Percentiles rank a stretch among this genome's conserved stretches.
phyloP scores from a whole-genome alignment of 2,888 invertebrate genomes.

The Hermodice carunculata region DNA sequence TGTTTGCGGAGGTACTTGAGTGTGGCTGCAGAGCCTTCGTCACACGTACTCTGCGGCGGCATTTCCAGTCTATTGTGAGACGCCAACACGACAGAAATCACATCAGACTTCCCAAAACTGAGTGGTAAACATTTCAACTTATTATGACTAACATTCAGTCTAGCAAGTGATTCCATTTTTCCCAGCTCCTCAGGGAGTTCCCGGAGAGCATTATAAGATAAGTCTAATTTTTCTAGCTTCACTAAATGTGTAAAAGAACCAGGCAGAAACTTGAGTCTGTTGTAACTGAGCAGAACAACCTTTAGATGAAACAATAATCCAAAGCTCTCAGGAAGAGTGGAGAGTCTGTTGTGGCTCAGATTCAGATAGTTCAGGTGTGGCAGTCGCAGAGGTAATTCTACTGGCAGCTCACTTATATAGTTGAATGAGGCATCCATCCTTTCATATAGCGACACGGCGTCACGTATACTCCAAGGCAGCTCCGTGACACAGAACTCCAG shows the following conservation, averaged over 20 bases:
- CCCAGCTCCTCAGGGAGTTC: slow-evolving; percentile 62
- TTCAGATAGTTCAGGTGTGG: slow-evolving; percentile 66
- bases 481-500: slow-evolving; percentile 60
- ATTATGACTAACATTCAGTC: slow-evolving; percentile 64
- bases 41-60: slow-evolving; percentile 63
- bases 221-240: slow-evolving; percentile 65
- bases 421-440: slow-evolving; percentile 66
- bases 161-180: slow-evolving; percentile 58
- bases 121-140: slow-evolving; percentile 60
- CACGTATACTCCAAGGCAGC: slow-evolving; percentile 62
- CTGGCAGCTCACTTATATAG: slow-evolving; percentile 61
- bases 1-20: slow-evolving; percentile 55
- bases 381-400: slow-evolving; percentile 64
- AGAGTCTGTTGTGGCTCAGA: slow-evolving; percentile 64
- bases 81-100: slow-evolving; percentile 58
- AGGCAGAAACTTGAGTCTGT: slow-evolving; percentile 59
- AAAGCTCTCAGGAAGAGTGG: slow-evolving; percentile 63
- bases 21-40: slow-evolving; percentile 60
- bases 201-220: slow-evolving; percentile 61
- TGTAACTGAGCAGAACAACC: slow-evolving; percentile 59
- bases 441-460: slow-evolving; percentile 67
- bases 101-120: slow-evolving; percentile 56
- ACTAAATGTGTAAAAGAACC: slow-evolving; percentile 58
- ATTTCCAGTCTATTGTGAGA: slow-evolving; percentile 56
- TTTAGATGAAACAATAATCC: slow-evolving; percentile 65